Percentiles rank a stretch among this genome's conserved stretches.
phyloP scores from a whole-genome alignment of 1,140 invertebrate genomes.

The Lordiphosa stackelbergi region DNA sequence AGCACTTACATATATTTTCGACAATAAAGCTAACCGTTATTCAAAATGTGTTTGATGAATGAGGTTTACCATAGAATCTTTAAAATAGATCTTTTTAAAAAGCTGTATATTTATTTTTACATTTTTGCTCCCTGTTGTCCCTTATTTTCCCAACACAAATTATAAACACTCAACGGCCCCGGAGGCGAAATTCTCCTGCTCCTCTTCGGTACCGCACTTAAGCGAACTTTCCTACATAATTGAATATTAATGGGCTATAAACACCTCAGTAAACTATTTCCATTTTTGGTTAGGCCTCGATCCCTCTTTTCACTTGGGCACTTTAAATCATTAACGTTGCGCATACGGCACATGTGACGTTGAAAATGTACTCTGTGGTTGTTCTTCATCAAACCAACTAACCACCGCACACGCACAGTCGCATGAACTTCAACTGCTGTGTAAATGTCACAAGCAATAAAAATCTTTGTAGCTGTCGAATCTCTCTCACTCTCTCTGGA shows the following conservation, averaged over 20 bases:
- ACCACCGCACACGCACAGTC: constrained; percentile 9
- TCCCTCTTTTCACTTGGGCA: constrained; percentile 1
- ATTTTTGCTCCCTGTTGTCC: too few species aligned
- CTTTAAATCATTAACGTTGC: constrained; percentile 45
- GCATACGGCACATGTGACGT: constrained; percentile 44
- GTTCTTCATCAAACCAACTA: constrained; percentile 31
- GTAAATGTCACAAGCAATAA: constrained; percentile 53
- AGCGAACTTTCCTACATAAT: constrained; percentile 32
- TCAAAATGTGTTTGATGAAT: too few species aligned
- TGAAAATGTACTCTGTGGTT: constrained; percentile 16
- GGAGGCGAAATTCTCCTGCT: too few species aligned
- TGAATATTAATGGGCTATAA: constrained; percentile 54
- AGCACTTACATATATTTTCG: too few species aligned
- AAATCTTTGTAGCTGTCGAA: constrained; percentile 27
- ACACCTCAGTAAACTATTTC: constrained; percentile 14
- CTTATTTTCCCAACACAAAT: too few species aligned
- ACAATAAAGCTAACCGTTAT: too few species aligned
- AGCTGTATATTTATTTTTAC: too few species aligned
- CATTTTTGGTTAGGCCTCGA: too few species aligned
- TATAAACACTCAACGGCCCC: too few species aligned
- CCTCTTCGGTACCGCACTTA: background rate
- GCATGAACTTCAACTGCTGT: constrained; percentile 50
- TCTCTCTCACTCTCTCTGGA: constrained; percentile 5
- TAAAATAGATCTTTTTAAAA: too few species aligned
- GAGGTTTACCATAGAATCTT: too few species aligned